phyloP scores from a whole-genome alignment of 1,140 invertebrate genomes.

The Hypothenemus hampei region DNA sequence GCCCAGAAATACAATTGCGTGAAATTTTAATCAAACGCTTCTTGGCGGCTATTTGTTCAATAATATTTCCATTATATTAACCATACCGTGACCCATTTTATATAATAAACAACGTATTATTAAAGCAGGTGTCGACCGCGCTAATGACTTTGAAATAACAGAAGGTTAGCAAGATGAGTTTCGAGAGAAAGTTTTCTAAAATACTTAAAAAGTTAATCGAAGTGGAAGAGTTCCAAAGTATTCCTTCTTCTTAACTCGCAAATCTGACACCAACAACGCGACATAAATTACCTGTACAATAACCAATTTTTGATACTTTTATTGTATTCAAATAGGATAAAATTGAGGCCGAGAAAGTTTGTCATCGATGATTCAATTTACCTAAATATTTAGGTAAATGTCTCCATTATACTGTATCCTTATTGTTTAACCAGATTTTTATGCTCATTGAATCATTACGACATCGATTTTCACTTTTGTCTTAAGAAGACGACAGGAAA shows the following conservation, averaged over 20 bases:
- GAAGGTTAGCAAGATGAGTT: background rate
- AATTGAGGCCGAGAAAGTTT: slow-evolving; percentile 15
- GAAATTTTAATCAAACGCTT: no score
- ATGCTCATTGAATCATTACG: slow-evolving; percentile 3
- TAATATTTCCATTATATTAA: no score
- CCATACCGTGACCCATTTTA: slow-evolving; percentile 1
- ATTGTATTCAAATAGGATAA: slow-evolving; percentile 20
- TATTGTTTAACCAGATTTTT: background rate
- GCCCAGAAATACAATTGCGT: no score
- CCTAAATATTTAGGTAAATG: slow-evolving; percentile 18
- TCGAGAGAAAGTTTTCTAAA: slow-evolving; percentile 8
- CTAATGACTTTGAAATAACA: slow-evolving; percentile 1
- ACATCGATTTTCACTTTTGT: slow-evolving; percentile 13
- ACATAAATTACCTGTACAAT: slow-evolving; percentile 5
- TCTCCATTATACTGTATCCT: background rate
- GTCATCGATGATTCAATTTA: slow-evolving; percentile 19
- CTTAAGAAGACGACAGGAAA: no score
- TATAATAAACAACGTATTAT: background rate
- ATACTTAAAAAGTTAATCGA: no score
- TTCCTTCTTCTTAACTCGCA: background rate
- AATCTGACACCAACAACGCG: background rate
- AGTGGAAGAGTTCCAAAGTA: no score
- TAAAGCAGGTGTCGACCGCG: slow-evolving; percentile 1
- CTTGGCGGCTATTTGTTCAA: no score
- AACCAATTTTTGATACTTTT: slow-evolving; percentile 16